A percentile compares a stretch with the other conserved stretches of the same genome.
phyloP scores from a whole-genome alignment of 2,113 vertebrate genomes.

The Xenopus laevis region DNA sequence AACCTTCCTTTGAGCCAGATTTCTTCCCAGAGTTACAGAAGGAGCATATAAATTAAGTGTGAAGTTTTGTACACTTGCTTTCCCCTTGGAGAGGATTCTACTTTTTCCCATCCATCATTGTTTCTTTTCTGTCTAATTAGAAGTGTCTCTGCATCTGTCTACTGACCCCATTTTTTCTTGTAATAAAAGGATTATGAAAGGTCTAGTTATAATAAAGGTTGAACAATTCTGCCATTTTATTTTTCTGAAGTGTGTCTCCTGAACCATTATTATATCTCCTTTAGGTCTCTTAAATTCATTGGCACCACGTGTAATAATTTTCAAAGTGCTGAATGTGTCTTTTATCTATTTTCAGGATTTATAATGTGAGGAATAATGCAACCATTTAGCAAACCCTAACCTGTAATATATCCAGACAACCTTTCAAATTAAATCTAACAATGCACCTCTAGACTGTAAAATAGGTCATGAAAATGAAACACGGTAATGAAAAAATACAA shows the following conservation, averaged over 20 bases:
- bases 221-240: not conserved
- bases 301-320: slow-evolving; percentile 9
- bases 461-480: not conserved
- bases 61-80: not conserved
- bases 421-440: slow-evolving; percentile 9
- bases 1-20: not conserved
- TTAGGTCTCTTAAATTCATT: slow-evolving; percentile 4
- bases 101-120: not conserved
- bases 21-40: not conserved
- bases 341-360: slow-evolving; percentile 26
- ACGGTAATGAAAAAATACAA: not conserved
- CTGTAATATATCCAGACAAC: not conserved
- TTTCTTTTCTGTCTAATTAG: not conserved
- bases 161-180: slow-evolving; percentile 9
- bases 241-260: not conserved
- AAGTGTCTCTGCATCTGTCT: not conserved
- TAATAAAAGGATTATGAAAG: not conserved
- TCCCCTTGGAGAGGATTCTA: not conserved
- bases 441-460: not conserved
- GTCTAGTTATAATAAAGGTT: slow-evolving; percentile 4
- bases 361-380: slow-evolving; percentile 8
- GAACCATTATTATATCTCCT: slow-evolving; percentile 7
- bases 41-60: not conserved
- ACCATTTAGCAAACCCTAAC: not conserved
- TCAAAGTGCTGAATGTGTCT: slow-evolving; percentile 13